Base-by-base conservation (phyloP, 2,113 vertebrate species). In the Dasyprocta punctata region DNA sequence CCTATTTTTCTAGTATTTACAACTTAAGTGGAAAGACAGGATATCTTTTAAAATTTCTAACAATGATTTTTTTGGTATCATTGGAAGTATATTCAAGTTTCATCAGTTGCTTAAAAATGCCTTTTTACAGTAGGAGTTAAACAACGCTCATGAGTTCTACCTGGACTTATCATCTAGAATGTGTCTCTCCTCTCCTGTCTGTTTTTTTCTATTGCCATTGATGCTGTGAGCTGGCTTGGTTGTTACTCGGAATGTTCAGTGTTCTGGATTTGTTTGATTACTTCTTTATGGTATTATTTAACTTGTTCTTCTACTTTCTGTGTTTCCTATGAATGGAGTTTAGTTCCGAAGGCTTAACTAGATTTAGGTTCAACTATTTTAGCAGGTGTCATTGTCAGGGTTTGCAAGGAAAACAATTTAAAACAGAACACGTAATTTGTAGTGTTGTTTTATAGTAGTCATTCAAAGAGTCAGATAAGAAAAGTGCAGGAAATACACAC, bases 261-360 rank as follows among this genome's bases (percentile, higher is more conserved):
- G 6, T 61, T 52, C 60, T 90, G n/a, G 41, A 87, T 87, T 95
- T 93, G 81, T 82, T 56, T 82, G 28, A 90, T 95, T 93, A 41
- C 33, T 65, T 86, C 41, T 33, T 67, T 86, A 58, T 14, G 26
- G n/a, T 86, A 65, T 63, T 88, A 26, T 88, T 89, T 90, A 41
- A 75, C 20, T 82, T 90, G 26, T 65, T 95, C 30, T 61, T 86
- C 63, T 65, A 63, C 71, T 44, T 75, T 30, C n/a, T 26, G 3
- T 93, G 33, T 93, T 86, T 86, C 19, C 81, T 86, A 20, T 44
- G 17, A 30, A 28, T 71, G 14, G 36, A 56, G 54, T 33, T 69
- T 71, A 71, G 49, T 52, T 69, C 65, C 36, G 38, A 54, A 41
- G 47, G 28, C 22, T 16, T 38, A 14, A 47, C 47, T 86, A 93